Conservation (phyloP, 2,888 invertebrate species). For the Phrixothrix hirtus region DNA sequence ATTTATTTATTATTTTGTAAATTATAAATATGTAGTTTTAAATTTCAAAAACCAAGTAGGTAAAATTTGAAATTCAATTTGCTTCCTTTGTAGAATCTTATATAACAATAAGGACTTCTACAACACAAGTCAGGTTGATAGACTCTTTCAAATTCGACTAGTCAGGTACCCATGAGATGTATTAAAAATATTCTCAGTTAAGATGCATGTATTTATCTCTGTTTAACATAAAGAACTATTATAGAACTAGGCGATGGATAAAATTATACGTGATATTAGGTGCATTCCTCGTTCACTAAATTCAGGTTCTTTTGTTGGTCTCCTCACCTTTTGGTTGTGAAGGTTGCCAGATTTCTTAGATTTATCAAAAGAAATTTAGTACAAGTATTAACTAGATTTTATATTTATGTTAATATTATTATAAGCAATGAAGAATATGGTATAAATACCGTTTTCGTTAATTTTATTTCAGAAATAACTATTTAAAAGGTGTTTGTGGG, state of each 20-base stretch:
- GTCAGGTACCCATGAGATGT: slow-evolving; percentile 14
- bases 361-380: too few species aligned
- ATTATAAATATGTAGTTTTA: too few species aligned
- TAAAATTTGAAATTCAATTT: too few species aligned
- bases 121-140: slow-evolving; percentile 18
- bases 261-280: slow-evolving; percentile 23
- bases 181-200: slow-evolving; percentile 1
- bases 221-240: slow-evolving; percentile 3
- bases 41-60: too few species aligned
- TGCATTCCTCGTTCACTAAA: slow-evolving; percentile 33
- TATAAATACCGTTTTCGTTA: too few species aligned
- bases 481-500: neutral
- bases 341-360: slow-evolving; percentile 24
- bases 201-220: slow-evolving; percentile 7
- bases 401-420: too few species aligned
- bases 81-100: too few species aligned
- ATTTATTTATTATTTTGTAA: too few species aligned
- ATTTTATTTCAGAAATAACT: too few species aligned
- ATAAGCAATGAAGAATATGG: too few species aligned
- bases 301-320: slow-evolving; percentile 35
- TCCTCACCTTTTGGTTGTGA: slow-evolving; percentile 32
- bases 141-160: slow-evolving; percentile 18
- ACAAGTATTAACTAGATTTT: too few species aligned
- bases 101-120: slow-evolving; percentile 10
- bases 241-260: slow-evolving; percentile 18